Evolutionary conservation across 1,140 invertebrate species (phyloP), one percentile per base, ranked within the genome.

Genomic region (Samia ricini): DNA sequence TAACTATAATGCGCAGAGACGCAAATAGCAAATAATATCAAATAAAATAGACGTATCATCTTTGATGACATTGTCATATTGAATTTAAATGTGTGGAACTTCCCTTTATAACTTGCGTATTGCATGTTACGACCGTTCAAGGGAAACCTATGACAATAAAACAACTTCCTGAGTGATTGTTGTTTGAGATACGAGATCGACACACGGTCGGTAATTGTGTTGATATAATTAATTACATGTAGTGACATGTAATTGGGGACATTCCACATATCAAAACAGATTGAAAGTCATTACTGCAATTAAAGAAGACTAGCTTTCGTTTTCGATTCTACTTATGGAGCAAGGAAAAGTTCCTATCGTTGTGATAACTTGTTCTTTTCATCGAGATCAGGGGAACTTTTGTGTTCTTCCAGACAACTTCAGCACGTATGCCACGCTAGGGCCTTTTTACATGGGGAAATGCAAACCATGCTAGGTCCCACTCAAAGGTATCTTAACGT

Each of bases 71-170:
- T 61, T 71, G 52, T 52, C 72, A 49, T 33, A 72, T 71, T 72
- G 65, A 26, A 33, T 60, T 64, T 18, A 33, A 15, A 50, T 18
- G 63, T 22, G 24, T 33, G 20, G 18, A 56, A 19, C 62, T 33
- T 56, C 56, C 72, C 66, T 79, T 75, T 85, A 83, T 83, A 83
- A 56, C 50, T 24, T 51, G n/a, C 22, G 61, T 26, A 63, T 81
- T 69, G 77, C 76, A 77, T 82, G 79, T 57, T 65, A 55, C 54
- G 26, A 26, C 51, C 52, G 60, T 36, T 64, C 66, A 74, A 76
- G 64, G 76, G 72, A 75, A 82, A 75, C 66, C 65, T 77, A 74
- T 77, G 68, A 78, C 77, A 84, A 84, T 85, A 73, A 63, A 74
- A 78, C 62, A 61, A 72, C 77, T 79, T 85, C 82, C 83, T 78